These are phyloP conservation scores for Nothocercus julius DNA, from an alignment of 2,113 vertebrate genomes.

Conservation along the genomic window DNA sequence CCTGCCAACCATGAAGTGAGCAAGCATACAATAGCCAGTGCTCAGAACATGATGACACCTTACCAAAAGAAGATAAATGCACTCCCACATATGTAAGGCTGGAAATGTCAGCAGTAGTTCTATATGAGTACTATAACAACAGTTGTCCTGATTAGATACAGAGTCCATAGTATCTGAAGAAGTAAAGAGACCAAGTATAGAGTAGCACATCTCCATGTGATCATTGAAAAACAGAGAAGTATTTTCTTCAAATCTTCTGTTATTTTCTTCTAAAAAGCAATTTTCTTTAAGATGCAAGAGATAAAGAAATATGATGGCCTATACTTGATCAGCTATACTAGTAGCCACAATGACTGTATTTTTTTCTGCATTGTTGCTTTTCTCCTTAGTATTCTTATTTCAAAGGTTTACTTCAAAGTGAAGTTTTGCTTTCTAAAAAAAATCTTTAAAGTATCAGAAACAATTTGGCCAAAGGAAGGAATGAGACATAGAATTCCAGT, in stretches of 20 bases:
- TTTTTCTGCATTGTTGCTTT: background rate
- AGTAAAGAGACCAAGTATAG: background rate
- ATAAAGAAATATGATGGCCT: background rate
- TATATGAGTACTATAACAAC: conserved; percentile 38
- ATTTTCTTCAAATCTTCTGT: background rate
- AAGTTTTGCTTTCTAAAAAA: conserved; percentile 49
- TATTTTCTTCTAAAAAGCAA: background rate
- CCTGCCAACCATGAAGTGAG: background rate
- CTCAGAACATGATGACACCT: conserved; percentile 56
- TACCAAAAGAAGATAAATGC: conserved; percentile 72
- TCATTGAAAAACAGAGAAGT: background rate
- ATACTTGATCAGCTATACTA: background rate
- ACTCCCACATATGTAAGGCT: conserved; percentile 40
- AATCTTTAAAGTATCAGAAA: conserved; percentile 46
- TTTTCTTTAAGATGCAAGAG: background rate
- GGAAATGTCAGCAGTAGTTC: conserved; percentile 41
- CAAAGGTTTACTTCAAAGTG: background rate
- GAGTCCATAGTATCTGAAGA: background rate
- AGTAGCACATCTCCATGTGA: background rate
- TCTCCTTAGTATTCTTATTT: background rate
- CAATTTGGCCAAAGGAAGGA: conserved; percentile 54
- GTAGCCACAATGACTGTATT: background rate
- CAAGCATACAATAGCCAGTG: background rate
- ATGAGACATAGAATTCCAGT: conserved; percentile 50
- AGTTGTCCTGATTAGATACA: conserved; percentile 6